Evolutionary conservation across 2,797 vertebrate genomes (phyloP), one percentile per base, ranked within the genome.

Genomic region (Threskiornis aethiopicus): DNA sequence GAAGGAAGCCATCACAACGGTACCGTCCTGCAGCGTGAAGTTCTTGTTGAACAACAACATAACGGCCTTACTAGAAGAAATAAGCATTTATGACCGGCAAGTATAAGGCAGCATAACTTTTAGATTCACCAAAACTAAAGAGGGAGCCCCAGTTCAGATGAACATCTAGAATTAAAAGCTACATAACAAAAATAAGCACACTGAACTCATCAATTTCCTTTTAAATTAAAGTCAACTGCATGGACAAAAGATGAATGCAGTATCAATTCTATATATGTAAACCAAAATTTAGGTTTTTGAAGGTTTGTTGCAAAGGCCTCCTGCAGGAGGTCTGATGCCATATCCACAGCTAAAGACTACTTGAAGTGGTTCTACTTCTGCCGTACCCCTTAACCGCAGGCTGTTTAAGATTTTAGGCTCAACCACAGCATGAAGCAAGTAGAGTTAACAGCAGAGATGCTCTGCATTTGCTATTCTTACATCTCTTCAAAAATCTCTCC

Each of bases 191-290:
- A 82, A 44, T 10, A 61, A 77, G 29, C 64, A 59, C 22, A 4
- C 44, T 25, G 37, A 64, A 46, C 13, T 70, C 47, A 37, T 17
- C 16, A 12, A 28, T 37, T 80, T 44, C 37, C 20, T 41, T 28
- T 17, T 3, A 33, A 57, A 42, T 31, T 22, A 2, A 61, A 62
- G 33, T 29, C 16, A 87, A 26, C n/a, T 14, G 14, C 12, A 10
- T 1, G 24, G 33, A 33, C 29, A 76, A 26, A 6, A 29, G 28
- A 21, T 14, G 5, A 72, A 64, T 20, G 24, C 2, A 5, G 2
- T 3, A n/a, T 4, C 16, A 61, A 42, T 10, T 67, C 29, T 8
- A 11, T 2, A 10, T 1, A 14, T 0, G 25, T 6, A 61, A 81
- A 0, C 13, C 24, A 11, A 39, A 61, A 33, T 17, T 2, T 3